A percentile compares a stretch with the other conserved stretches of the same genome.
These are phyloP conservation scores for Aphaenogaster ashmeadi DNA, from an alignment of 1,140 invertebrate genomes.

Conservation along the genomic window DNA sequence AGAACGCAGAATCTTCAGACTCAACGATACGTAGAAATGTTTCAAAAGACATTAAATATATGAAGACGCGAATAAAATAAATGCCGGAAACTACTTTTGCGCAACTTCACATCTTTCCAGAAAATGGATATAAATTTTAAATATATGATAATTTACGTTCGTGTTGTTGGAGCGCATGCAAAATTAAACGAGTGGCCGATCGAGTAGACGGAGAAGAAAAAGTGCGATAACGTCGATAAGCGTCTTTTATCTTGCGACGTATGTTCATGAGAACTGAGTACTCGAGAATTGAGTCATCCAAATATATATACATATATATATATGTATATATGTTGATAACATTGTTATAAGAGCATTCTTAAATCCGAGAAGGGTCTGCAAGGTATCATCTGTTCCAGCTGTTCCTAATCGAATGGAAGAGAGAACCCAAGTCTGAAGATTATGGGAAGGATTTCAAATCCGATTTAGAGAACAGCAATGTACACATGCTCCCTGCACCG, in stretches of 20 bases:
- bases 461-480: neutral
- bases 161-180: neutral
- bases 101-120: neutral
- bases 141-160: neutral
- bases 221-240: conserved; percentile 31
- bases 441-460: neutral
- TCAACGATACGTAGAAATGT: neutral
- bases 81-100: neutral
- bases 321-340: neutral
- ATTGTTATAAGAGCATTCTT: neutral
- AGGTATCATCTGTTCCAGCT: neutral
- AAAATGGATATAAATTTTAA: neutral
- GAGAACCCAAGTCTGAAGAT: neutral
- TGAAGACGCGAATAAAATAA: neutral
- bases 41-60: neutral
- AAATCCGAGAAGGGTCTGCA: neutral
- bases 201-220: conserved; percentile 26
- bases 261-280: neutral
- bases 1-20: neutral
- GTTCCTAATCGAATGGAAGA: too few relatives aligned
- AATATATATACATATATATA: neutral
- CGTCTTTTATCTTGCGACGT: conserved; percentile 12
- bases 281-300: conserved; percentile 34
- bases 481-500: neutral
- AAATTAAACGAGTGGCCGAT: neutral